These are phyloP conservation scores for Xestia c-nigrum DNA, from an alignment of 2,888 invertebrate species.

Conservation along the genomic window DNA sequence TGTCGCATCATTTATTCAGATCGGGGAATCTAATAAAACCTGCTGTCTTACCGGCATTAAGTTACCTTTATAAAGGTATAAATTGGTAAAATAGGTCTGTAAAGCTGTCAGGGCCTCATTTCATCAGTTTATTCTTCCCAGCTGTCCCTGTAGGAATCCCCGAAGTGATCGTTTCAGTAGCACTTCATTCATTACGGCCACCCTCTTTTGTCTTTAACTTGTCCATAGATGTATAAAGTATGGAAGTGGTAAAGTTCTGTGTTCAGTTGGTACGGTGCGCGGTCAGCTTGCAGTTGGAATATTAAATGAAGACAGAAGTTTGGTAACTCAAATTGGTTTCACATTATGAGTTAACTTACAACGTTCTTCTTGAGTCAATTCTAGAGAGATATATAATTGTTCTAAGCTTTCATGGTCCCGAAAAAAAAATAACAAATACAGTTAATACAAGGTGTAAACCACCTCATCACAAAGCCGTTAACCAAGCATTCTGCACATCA, in stretches of 20 bases:
- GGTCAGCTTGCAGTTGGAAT: conserved; percentile 27
- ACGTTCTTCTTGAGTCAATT: conserved; percentile 1
- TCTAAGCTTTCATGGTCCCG: too few relatives aligned
- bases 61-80: conserved; percentile 74
- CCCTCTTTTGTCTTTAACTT: conserved; percentile 73
- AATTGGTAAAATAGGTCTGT: conserved; percentile 74
- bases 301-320: conserved; percentile 29
- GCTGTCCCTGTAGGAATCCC: conserved; percentile 77
- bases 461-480: too few relatives aligned
- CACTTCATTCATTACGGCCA: conserved; percentile 80
- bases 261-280: neutral
- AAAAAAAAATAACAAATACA: too few relatives aligned
- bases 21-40: conserved; percentile 63
- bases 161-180: conserved; percentile 72
- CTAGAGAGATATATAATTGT: neutral
- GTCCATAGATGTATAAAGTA: conserved; percentile 51
- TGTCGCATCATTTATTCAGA: conserved; percentile 67
- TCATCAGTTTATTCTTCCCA: conserved; percentile 78
- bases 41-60: conserved; percentile 59
- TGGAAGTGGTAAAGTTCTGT: conserved; percentile 56
- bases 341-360: conserved; percentile 8
- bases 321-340: conserved; percentile 27
- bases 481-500: too few relatives aligned
- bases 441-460: too few relatives aligned
- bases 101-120: conserved; percentile 73